Conservation (phyloP, 2,888 invertebrate genomes). For the Ormia ochracea region DNA sequence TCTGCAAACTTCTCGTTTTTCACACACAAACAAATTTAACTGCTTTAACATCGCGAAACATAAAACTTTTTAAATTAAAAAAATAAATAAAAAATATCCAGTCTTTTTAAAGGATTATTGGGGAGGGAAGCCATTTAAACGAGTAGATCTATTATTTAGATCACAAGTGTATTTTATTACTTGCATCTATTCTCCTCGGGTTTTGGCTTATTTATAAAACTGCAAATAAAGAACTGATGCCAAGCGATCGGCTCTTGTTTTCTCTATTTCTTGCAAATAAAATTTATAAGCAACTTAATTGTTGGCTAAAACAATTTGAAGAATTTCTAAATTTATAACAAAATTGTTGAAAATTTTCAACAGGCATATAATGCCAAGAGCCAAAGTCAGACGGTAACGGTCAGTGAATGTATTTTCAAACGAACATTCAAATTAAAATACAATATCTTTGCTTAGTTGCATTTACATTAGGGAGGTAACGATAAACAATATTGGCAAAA, state of each 20-base stretch:
- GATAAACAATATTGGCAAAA: no score
- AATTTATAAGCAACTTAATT: conserved; percentile 7
- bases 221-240: background rate
- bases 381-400: conserved; percentile 58
- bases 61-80: no score
- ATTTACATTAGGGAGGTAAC: background rate
- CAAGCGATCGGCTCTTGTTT: background rate
- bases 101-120: no score
- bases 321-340: conserved; percentile 50
- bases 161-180: no score
- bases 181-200: no score
- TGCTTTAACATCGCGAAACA: no score
- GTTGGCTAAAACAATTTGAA: conserved; percentile 45
- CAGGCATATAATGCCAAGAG: conserved; percentile 53
- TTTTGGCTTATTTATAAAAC: no score
- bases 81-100: no score
- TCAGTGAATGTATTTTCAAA: conserved; percentile 41
- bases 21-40: no score
- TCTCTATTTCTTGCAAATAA: background rate
- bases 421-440: conserved; percentile 22
- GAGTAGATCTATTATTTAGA: no score
- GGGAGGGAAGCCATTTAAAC: no score
- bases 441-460: background rate
- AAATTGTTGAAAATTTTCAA: conserved; percentile 1
- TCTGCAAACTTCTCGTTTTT: no score